Evolutionary conservation across 2,888 invertebrate species (phyloP).

Genomic region (Leucophenga maculata): DNA sequence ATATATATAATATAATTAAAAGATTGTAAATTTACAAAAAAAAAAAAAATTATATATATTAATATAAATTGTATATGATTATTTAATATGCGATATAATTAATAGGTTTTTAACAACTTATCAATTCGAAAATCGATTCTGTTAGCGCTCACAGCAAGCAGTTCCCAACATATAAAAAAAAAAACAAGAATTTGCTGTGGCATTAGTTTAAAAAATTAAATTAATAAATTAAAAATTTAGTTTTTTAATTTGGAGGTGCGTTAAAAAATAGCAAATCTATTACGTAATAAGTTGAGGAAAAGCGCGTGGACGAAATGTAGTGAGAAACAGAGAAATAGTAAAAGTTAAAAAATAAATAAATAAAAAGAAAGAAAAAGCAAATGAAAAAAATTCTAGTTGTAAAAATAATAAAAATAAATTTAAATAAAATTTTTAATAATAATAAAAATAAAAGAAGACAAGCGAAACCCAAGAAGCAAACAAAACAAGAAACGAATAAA

Average conservation of each 20-base stretch:
- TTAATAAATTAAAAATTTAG: constrained; percentile 22
- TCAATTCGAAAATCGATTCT: too few relatives aligned
- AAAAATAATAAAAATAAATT: constrained; percentile 35
- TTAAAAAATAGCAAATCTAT: constrained; percentile 16
- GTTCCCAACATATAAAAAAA: too few relatives aligned
- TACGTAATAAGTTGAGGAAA: constrained; percentile 29
- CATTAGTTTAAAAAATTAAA: not conserved
- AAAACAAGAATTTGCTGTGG: too few relatives aligned
- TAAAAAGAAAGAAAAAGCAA: constrained; percentile 29
- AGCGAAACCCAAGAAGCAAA: constrained; percentile 34
- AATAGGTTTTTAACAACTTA: too few relatives aligned
- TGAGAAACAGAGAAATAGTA: constrained; percentile 40
- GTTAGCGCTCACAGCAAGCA: too few relatives aligned
- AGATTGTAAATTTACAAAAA: too few relatives aligned
- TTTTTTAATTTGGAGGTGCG: constrained; percentile 16
- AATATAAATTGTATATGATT: too few relatives aligned
- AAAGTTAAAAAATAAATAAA: constrained; percentile 36
- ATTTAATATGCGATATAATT: too few relatives aligned
- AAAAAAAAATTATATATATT: too few relatives aligned
- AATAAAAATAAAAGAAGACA: constrained; percentile 37
- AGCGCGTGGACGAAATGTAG: constrained; percentile 37
- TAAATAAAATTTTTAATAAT: constrained; percentile 43
- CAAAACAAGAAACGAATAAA: constrained; percentile 57
- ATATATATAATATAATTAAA: too few relatives aligned
- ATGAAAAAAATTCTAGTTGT: constrained; percentile 27